Conservation (phyloP, 1,140 invertebrate species). For the Tenebrio molitor region DNA sequence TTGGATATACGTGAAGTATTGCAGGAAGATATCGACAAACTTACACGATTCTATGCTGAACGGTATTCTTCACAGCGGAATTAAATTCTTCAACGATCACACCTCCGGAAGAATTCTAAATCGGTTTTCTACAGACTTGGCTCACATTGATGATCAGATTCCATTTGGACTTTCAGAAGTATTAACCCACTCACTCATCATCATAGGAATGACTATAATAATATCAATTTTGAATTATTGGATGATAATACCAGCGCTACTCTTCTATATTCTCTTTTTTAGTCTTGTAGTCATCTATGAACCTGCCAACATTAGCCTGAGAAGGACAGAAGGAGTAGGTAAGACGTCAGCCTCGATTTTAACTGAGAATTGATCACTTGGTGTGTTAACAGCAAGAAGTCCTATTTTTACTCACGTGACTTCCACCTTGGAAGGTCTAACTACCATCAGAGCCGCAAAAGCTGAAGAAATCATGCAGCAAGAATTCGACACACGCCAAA, state of each 20-base stretch:
- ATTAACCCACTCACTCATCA: constrained; percentile 76
- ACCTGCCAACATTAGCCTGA: not conserved
- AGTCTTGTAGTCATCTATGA: constrained; percentile 6
- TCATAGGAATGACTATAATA: not conserved
- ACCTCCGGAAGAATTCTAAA: not conserved
- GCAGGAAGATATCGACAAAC: constrained; percentile 72
- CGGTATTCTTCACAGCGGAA: no score
- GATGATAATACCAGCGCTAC: not conserved
- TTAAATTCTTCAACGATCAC: not conserved
- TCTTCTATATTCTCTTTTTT: not conserved
- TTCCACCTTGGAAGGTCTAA: no score
- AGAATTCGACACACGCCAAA: no score
- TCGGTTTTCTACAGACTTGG: constrained; percentile 41
- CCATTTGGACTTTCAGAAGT: not conserved
- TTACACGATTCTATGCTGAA: constrained; percentile 87
- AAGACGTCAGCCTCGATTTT: not conserved
- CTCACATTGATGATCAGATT: not conserved
- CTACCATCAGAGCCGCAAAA: no score
- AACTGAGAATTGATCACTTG: not conserved
- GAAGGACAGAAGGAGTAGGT: constrained; percentile 6
- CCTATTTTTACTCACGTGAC: no score
- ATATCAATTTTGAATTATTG: constrained; percentile 2
- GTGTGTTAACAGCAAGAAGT: no score
- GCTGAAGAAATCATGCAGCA: no score
- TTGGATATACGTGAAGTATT: constrained; percentile 79